Evolutionary conservation across 2,113 vertebrate species (phyloP).

Genomic region (Nothoprocta pentlandii): DNA sequence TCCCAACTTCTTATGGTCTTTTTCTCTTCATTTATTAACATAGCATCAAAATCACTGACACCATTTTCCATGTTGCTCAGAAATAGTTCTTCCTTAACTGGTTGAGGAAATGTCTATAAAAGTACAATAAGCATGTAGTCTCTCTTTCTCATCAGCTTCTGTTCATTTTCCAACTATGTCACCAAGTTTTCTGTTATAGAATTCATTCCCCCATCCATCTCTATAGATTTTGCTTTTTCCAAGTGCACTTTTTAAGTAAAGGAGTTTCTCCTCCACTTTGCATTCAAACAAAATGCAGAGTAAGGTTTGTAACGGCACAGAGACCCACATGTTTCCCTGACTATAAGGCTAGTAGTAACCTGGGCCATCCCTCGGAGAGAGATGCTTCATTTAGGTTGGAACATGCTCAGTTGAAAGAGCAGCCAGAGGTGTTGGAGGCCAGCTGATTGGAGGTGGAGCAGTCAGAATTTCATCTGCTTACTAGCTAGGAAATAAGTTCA

Average conservation of each 20-base stretch:
- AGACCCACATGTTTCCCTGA: background rate
- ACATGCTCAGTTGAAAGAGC: background rate
- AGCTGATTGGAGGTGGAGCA: background rate
- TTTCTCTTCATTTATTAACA: slow-evolving; percentile 3
- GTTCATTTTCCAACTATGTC: background rate
- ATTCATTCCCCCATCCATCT: background rate
- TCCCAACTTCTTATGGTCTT: background rate
- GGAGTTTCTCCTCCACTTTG: background rate
- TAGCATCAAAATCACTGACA: background rate
- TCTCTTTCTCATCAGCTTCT: background rate
- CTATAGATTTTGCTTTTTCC: background rate
- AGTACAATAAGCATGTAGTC: background rate
- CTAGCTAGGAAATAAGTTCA: background rate
- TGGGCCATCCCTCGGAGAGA: rapidly evolving
- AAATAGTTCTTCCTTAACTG: background rate
- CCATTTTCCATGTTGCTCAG: background rate
- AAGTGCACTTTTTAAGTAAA: background rate
- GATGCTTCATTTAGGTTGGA: background rate
- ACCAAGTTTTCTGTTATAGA: background rate
- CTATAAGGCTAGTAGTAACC: background rate
- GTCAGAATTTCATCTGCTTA: background rate
- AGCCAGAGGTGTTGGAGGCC: background rate
- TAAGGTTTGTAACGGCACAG: background rate
- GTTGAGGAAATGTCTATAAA: background rate
- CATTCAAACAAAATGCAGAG: background rate